A percentile compares a stretch with the other conserved stretches of the same genome.
Conservation (phyloP, 2,113 vertebrate genomes). For the Sprattus sprattus region DNA sequence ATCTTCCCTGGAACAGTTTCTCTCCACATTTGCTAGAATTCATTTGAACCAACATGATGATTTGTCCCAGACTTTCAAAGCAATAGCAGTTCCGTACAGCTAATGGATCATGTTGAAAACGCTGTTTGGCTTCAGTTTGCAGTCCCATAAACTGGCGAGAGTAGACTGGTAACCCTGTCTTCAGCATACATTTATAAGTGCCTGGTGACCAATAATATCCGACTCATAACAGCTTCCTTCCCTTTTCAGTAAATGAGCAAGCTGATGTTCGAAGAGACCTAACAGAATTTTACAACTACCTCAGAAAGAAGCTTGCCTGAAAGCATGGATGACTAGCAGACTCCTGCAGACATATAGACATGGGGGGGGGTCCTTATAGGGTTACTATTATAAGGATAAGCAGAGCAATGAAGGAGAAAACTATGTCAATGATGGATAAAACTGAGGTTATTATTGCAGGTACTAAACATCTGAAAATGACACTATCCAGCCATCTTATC, state of each 20-base stretch:
- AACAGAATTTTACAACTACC: no score
- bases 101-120: constrained; percentile 52
- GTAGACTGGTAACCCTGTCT: background rate
- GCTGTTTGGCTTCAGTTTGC: constrained; percentile 25
- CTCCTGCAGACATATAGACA: no score
- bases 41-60: constrained; percentile 62
- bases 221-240: background rate
- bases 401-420: no score
- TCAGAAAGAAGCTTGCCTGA: no score
- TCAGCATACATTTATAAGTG: background rate
- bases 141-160: background rate
- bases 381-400: no score
- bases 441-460: no score
- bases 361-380: no score
- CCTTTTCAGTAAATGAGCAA: background rate
- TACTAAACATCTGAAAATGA: no score
- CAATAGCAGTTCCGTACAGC: constrained; percentile 49
- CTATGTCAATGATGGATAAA: no score
- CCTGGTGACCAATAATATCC: background rate
- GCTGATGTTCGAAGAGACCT: no score
- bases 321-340: no score
- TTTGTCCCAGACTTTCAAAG: constrained; percentile 56
- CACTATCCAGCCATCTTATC: no score
- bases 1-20: constrained; percentile 59
- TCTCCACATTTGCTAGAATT: constrained; percentile 51